Percentiles rank a stretch among this genome's conserved stretches.
phyloP scores from a whole-genome alignment of 1,140 invertebrate species.

The Nylanderia fulva region DNA sequence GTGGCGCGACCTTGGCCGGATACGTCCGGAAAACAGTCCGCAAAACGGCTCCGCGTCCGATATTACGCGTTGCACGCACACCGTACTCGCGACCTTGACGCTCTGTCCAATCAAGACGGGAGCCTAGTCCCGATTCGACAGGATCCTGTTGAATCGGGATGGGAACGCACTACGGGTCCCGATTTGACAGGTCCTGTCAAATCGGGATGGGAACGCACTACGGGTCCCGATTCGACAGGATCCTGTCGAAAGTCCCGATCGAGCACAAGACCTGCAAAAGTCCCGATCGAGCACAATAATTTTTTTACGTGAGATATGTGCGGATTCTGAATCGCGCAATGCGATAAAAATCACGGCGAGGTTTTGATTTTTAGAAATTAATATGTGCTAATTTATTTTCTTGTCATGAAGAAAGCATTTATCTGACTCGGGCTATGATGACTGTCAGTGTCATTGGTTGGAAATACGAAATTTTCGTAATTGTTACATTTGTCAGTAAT shows the following conservation, averaged over 20 bases:
- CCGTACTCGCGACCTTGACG: slow-evolving; percentile 49
- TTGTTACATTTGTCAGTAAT: background rate
- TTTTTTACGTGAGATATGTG: background rate
- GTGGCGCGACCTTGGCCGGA: slow-evolving; percentile 51
- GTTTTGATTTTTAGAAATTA: slow-evolving; percentile 28
- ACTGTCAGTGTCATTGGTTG: background rate
- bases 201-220: too few relatives aligned
- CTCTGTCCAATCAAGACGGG: too few relatives aligned
- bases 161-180: too few relatives aligned
- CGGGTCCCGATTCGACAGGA: too few relatives aligned
- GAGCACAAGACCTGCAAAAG: too few relatives aligned
- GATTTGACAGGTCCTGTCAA: too few relatives aligned
- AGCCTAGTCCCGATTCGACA: too few relatives aligned
- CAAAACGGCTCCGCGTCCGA: background rate
- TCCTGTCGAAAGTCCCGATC: too few relatives aligned
- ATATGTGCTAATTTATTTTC: slow-evolving; percentile 16
- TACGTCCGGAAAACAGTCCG: slow-evolving; percentile 42
- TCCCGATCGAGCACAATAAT: background rate
- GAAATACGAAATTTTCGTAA: background rate
- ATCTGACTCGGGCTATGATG: background rate
- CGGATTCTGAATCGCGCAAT: background rate
- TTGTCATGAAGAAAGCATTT: background rate
- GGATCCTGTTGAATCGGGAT: too few relatives aligned
- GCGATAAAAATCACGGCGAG: background rate
- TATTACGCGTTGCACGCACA: slow-evolving; percentile 42